Percentiles rank a stretch among this genome's conserved stretches.
Conservation (phyloP, 2,797 vertebrate species). For the Glossophaga mutica region DNA sequence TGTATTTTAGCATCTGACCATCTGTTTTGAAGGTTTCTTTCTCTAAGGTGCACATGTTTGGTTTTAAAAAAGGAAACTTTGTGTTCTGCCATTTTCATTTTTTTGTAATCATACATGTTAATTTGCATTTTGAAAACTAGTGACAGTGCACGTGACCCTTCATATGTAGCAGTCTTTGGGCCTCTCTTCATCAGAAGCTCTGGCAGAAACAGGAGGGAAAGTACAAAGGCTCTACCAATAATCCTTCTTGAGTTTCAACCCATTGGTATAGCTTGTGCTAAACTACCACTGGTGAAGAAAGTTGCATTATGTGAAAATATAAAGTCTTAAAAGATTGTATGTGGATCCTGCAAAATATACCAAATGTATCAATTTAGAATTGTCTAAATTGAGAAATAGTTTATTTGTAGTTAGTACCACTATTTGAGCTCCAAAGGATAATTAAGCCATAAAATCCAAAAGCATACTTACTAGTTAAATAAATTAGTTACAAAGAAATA, state of each 20-base stretch:
- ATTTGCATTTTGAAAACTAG: not conserved
- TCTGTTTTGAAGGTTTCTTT: slow-evolving; percentile 6
- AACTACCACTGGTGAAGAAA: not conserved
- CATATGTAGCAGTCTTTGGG: not conserved
- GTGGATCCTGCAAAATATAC: not conserved
- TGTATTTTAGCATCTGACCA: not conserved
- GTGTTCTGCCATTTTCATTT: not conserved
- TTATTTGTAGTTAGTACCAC: not conserved
- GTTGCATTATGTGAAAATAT: not conserved
- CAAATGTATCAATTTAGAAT: not conserved
- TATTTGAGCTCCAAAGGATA: not conserved
- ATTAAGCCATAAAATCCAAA: not conserved
- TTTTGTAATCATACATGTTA: not conserved
- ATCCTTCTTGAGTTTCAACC: not conserved
- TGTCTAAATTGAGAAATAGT: not conserved
- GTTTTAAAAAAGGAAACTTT: not conserved
- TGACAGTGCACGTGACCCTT: not conserved
- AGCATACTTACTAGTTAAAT: not conserved
- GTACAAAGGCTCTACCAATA: not conserved
- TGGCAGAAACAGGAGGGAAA: not conserved
- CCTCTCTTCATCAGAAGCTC: not conserved
- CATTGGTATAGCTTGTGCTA: not conserved
- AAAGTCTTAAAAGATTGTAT: not conserved
- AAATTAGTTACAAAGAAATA: not conserved
- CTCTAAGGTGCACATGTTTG: rapidly evolving